A percentile compares a stretch with the other conserved stretches of the same genome.
Evolutionary conservation across 1,140 invertebrate genomes (phyloP).

Genomic region (Trinorchestia longiramus): DNA sequence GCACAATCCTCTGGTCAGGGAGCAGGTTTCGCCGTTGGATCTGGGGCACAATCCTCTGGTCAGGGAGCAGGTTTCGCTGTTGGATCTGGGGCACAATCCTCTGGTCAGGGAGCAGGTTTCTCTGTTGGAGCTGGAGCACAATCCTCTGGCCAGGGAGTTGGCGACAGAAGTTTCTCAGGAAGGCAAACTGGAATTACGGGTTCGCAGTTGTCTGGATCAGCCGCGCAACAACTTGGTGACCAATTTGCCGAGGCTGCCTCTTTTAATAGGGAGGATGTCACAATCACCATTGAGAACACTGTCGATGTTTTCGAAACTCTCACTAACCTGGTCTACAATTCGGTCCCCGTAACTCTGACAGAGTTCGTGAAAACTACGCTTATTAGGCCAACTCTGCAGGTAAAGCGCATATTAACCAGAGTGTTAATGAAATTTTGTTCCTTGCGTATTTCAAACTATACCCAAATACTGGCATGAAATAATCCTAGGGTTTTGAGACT

Average conservation of each 20-base stretch:
- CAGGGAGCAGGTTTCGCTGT: not conserved
- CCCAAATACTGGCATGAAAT: too few relatives aligned
- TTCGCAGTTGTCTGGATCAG: not conserved
- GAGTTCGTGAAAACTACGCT: constrained; percentile 31
- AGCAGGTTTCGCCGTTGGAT: not conserved
- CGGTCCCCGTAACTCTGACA: not conserved
- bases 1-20: not conserved
- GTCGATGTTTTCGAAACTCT: constrained; percentile 4
- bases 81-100: not conserved
- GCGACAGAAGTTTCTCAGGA: not conserved
- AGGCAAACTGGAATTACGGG: not conserved
- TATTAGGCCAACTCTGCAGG: not conserved
- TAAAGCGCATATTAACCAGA: not conserved
- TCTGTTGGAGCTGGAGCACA: not conserved
- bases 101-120: not conserved
- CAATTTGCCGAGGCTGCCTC: not conserved
- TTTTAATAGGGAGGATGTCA: not conserved
- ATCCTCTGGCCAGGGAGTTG: not conserved
- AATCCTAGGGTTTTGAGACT: too few relatives aligned
- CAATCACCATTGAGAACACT: constrained; percentile 1
- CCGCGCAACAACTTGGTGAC: not conserved
- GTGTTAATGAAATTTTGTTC: too few relatives aligned
- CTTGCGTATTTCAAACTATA: too few relatives aligned
- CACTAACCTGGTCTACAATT: constrained; percentile 34
- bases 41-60: not conserved